Evolutionary conservation across 2,888 invertebrate genomes (phyloP).

Genomic region (Lissonota sp.): DNA sequence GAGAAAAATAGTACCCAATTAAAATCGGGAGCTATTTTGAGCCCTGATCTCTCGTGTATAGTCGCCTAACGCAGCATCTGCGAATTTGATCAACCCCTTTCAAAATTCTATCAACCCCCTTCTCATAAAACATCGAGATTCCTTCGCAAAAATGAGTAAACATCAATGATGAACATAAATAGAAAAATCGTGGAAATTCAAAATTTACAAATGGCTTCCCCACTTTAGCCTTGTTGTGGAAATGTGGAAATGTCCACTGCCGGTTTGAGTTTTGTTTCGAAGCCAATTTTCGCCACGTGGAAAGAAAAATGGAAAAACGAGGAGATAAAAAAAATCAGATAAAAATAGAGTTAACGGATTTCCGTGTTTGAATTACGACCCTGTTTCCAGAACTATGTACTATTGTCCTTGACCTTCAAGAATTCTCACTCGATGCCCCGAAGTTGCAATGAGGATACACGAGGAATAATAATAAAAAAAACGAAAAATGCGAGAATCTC

Average conservation of each 20-base stretch:
- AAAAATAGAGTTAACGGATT: conserved; percentile 37
- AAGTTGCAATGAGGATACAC: no score
- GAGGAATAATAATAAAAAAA: not conserved
- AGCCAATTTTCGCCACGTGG: conserved; percentile 9
- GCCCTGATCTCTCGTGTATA: no score
- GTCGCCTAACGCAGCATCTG: no score
- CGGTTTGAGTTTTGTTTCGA: not conserved
- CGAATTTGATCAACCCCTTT: no score
- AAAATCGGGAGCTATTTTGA: no score
- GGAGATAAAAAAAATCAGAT: not conserved
- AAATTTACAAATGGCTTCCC: no score
- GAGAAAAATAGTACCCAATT: no score
- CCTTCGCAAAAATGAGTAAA: no score
- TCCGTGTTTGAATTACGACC: conserved; percentile 37
- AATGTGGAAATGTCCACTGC: conserved; percentile 32
- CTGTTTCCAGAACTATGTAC: conserved; percentile 9
- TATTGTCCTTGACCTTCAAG: conserved; percentile 58
- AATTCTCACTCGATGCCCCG: conserved; percentile 4
- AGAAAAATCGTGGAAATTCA: no score
- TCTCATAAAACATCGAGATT: no score
- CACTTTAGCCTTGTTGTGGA: not conserved
- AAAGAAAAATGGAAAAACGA: not conserved
- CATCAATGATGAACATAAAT: no score
- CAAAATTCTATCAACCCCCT: no score
- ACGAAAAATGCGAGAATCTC: conserved; percentile 5